These are phyloP conservation scores for Salpingus planirostris DNA, from an alignment of 2,888 invertebrate species.

Conservation along the genomic window DNA sequence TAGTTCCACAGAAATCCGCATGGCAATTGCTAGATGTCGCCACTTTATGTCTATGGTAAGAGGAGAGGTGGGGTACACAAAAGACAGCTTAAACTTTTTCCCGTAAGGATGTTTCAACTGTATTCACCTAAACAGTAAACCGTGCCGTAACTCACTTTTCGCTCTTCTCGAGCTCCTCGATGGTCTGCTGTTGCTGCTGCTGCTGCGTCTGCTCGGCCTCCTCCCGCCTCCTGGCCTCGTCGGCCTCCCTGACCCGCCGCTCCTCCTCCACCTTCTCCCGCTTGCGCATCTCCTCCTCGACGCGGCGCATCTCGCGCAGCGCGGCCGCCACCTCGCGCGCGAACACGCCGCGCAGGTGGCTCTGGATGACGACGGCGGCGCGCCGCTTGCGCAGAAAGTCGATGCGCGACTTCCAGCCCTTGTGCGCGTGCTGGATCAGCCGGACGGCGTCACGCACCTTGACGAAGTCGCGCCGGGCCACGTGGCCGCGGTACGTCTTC, in stretches of 20 bases:
- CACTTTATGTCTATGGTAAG: too few species aligned
- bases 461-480: conserved; percentile 57
- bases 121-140: conserved; percentile 2
- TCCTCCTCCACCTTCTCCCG: conserved; percentile 68
- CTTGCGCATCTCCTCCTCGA: conserved; percentile 78
- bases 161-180: conserved; percentile 52
- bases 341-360: conserved; percentile 80
- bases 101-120: too few species aligned
- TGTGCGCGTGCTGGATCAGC: conserved; percentile 74
- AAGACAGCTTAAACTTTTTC: too few species aligned
- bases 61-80: too few species aligned
- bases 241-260: conserved; percentile 50
- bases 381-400: conserved; percentile 72
- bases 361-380: conserved; percentile 78
- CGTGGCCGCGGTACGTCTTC: conserved; percentile 60
- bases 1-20: too few species aligned
- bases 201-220: conserved; percentile 12
- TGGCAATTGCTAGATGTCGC: too few species aligned
- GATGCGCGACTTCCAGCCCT: conserved; percentile 77
- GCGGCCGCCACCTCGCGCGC: conserved; percentile 84
- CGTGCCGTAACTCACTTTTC: conserved; percentile 54
- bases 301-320: conserved; percentile 74
- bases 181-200: conserved; percentile 34
- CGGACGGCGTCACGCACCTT: conserved; percentile 59
- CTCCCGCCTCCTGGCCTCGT: conserved; percentile 37